A percentile compares a stretch with the other conserved stretches of the same genome.
Evolutionary conservation across 2,888 invertebrate genomes (phyloP).

Genomic region (Dimorphilus gyrociliatus): DNA sequence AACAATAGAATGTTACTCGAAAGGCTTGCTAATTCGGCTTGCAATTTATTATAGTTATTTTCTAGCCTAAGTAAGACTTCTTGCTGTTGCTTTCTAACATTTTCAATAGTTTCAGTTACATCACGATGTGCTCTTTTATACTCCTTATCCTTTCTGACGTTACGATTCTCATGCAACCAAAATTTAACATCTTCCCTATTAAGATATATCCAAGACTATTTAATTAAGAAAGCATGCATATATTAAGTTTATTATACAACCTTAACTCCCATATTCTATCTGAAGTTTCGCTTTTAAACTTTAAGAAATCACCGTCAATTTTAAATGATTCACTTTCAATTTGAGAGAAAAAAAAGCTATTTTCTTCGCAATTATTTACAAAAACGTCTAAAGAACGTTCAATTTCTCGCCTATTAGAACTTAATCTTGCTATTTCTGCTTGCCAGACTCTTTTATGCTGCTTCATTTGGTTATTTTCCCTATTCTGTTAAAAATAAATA

Average conservation of each 20-base stretch:
- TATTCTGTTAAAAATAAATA: slow-evolving; percentile 15
- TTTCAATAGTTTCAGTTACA: slow-evolving; percentile 17
- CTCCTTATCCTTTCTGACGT: slow-evolving; percentile 16
- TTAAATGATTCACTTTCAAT: too few relatives aligned
- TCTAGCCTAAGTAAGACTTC: slow-evolving; percentile 18
- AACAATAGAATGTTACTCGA: too few relatives aligned
- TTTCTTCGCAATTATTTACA: too few relatives aligned
- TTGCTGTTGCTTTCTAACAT: slow-evolving; percentile 23
- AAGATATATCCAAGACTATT: slow-evolving; percentile 1
- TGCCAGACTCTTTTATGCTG: slow-evolving; percentile 32
- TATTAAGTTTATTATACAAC: too few relatives aligned
- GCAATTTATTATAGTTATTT: slow-evolving; percentile 21
- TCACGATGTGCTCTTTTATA: slow-evolving; percentile 17
- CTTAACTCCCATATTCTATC: too few relatives aligned
- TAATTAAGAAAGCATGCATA: not conserved
- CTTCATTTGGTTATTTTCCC: slow-evolving; percentile 25
- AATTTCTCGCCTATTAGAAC: too few relatives aligned
- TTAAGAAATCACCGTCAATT: too few relatives aligned
- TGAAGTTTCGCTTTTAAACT: too few relatives aligned
- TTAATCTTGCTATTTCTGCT: slow-evolving; percentile 25
- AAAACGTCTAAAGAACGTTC: too few relatives aligned
- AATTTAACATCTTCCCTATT: slow-evolving; percentile 30
- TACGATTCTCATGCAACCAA: slow-evolving; percentile 24
- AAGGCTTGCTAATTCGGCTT: slow-evolving; percentile 21
- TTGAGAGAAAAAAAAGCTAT: too few relatives aligned